A percentile compares a stretch with the other conserved stretches of the same genome.
Conservation (phyloP, 1,140 invertebrate genomes). For the Charaxes varanes region DNA sequence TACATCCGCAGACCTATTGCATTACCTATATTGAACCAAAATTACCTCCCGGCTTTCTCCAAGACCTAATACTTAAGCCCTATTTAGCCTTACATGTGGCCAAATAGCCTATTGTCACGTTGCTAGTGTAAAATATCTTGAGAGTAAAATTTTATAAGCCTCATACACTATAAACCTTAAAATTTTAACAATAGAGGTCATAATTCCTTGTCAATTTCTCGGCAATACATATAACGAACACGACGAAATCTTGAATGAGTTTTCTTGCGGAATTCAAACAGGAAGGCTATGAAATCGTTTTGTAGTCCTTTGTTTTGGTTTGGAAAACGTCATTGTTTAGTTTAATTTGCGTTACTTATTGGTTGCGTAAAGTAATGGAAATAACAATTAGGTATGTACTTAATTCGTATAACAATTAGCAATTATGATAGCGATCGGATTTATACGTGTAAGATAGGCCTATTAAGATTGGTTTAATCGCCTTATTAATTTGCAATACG, state of each 20-base stretch:
- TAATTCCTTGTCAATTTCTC: background rate
- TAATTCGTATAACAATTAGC: constrained; percentile 15
- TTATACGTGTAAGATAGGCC: too few species aligned
- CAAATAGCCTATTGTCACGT: constrained; percentile 35
- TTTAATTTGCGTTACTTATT: constrained; percentile 21
- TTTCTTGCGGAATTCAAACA: constrained; percentile 21
- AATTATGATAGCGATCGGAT: constrained; percentile 10
- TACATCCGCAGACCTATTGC: too few species aligned
- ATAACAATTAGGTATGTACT: constrained; percentile 10
- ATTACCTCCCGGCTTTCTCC: constrained; percentile 23
- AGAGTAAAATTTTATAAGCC: constrained; percentile 23
- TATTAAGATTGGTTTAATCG: too few species aligned
- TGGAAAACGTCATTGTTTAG: constrained; percentile 20
- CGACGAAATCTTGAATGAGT: constrained; percentile 23
- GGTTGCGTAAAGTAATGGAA: constrained; percentile 12
- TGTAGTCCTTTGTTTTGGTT: constrained; percentile 21
- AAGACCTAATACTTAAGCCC: constrained; percentile 22
- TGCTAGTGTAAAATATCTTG: constrained; percentile 24
- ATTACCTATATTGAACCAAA: too few species aligned
- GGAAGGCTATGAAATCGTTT: constrained; percentile 17
- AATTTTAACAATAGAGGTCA: background rate
- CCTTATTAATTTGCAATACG: too few species aligned
- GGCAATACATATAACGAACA: constrained; percentile 12
- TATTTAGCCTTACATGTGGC: constrained; percentile 31
- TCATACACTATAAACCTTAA: constrained; percentile 2